A percentile compares a stretch with the other conserved stretches of the same genome.
Evolutionary conservation across 2,888 invertebrate species (phyloP).

Genomic region (Noctuana brunneofusca): DNA sequence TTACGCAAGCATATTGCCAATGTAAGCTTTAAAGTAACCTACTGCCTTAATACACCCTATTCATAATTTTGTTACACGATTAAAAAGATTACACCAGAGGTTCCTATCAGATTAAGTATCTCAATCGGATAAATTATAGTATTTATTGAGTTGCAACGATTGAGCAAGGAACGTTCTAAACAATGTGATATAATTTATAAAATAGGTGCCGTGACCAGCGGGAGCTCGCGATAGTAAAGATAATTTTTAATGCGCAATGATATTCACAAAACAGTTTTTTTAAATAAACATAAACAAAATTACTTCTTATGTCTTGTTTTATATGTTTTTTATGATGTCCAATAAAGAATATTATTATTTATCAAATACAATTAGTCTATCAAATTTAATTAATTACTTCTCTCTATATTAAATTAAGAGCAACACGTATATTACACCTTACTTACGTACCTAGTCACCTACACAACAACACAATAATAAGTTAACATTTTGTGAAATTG

Average conservation of each 20-base stretch:
- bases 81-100: slow-evolving; percentile 16
- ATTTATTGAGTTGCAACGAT: slow-evolving; percentile 6
- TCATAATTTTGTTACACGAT: slow-evolving; percentile 20
- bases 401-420: too few relatives aligned
- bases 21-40: slow-evolving; percentile 10
- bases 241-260: not conserved
- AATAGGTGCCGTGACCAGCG: not conserved
- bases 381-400: too few relatives aligned
- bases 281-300: too few relatives aligned
- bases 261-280: not conserved
- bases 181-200: not conserved
- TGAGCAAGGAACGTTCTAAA: slow-evolving; percentile 3
- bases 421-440: too few relatives aligned
- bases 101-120: slow-evolving; percentile 4
- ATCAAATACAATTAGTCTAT: too few relatives aligned
- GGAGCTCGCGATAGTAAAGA: not conserved
- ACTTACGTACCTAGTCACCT: too few relatives aligned
- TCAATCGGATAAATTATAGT: slow-evolving; percentile 9
- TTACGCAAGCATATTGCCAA: slow-evolving; percentile 21
- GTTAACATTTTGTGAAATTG: too few relatives aligned
- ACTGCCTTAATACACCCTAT: slow-evolving; percentile 10
- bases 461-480: too few relatives aligned
- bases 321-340: too few relatives aligned
- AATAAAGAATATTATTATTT: too few relatives aligned
- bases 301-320: too few relatives aligned